phyloP scores from a whole-genome alignment of 2,113 vertebrate species.

The Clarias magur region DNA sequence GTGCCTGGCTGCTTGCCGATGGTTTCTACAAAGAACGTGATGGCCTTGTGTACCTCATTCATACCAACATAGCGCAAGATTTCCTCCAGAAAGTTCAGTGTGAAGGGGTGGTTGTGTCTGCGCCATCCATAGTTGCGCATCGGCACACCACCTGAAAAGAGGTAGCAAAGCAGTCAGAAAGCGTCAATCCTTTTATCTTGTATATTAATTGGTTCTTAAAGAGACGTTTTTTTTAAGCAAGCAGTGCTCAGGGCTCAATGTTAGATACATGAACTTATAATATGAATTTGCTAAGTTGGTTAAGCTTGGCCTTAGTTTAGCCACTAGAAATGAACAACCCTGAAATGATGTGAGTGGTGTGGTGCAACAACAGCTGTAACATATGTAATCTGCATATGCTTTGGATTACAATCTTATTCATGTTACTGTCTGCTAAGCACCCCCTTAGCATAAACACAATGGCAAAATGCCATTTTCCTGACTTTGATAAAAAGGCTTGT shows the following conservation, averaged over 20 bases:
- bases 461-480: background rate
- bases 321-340: background rate
- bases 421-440: background rate
- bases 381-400: background rate
- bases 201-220: background rate
- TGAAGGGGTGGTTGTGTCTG: constrained; percentile 79
- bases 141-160: constrained; percentile 63
- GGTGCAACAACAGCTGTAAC: background rate
- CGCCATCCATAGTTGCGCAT: constrained; percentile 75
- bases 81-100: constrained; percentile 81
- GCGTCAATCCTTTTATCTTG: background rate
- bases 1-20: constrained; percentile 66
- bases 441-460: background rate
- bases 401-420: background rate
- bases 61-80: constrained; percentile 84
- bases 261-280: background rate
- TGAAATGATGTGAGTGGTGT: background rate
- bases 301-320: background rate
- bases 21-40: constrained; percentile 81
- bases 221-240: background rate
- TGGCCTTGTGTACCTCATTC: constrained; percentile 88
- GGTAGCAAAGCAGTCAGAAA: background rate
- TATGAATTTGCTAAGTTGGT: background rate
- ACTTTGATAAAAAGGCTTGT: background rate
- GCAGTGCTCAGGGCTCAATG: background rate